Evolutionary conservation across 2,797 vertebrate species (phyloP), one percentile per base, ranked within the genome.

Genomic region (Brotula barbata): DNA sequence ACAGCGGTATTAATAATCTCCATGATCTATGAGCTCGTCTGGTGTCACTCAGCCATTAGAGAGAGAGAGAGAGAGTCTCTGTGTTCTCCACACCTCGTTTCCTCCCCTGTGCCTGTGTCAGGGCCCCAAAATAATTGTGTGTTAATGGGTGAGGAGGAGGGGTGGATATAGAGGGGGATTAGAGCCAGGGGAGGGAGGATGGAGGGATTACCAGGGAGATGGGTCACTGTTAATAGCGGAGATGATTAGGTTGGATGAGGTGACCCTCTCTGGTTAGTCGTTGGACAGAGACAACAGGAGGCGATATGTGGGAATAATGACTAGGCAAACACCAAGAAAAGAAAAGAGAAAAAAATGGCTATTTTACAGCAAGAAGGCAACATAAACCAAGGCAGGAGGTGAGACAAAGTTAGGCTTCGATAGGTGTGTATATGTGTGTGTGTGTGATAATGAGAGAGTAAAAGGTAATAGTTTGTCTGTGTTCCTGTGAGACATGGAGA

Each of bases 71-170:
- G 71, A 51, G 75, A 67, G 62, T 65, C 82, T 80, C 82, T 81
- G 80, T 85, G 85, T 87, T 89, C 85, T 87, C 87, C 86, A 89
- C 89, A 90, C 87, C 81, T 86, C 88, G 83, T 88, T 89, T 90
- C 88, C 84, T 86, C 80, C 83, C 84, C 80, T 65, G 58, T 44
- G 60, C 56, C 66, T 16, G 42, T 85, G 82, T 85, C 71, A 25
- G 67, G 58, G 70, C 67, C 72, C 75, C 50, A 61, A 86, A 87
- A 88, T 90, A 90, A 90, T 90, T 89, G 86, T 72, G 80, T 82
- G 85, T 90, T 89, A 90, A 91, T 90, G 82, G 83, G 51, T 58
- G 82, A 79, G 78, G 60, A 75, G 58, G 76, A 65, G 69, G 40
- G 11, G 23, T 15, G 22, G 49, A 53, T 11, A 47, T 17, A 11